Percentiles rank a stretch among this genome's conserved stretches.
Evolutionary conservation across 2,888 invertebrate species (phyloP).

Genomic region (Stegophylla sp.): DNA sequence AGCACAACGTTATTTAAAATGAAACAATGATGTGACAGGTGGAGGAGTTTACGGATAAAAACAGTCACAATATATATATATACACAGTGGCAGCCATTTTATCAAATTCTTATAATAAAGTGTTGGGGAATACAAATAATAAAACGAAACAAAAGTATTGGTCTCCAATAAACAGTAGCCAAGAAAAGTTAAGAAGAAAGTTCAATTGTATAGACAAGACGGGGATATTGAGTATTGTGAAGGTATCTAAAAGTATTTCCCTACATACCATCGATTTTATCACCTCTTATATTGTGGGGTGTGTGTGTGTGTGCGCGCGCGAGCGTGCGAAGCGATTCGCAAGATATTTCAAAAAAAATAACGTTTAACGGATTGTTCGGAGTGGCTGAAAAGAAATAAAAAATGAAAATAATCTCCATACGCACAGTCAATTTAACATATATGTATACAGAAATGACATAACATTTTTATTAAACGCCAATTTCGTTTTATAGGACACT

Average conservation of each 20-base stretch:
- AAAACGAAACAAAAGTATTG: slow-evolving; percentile 39
- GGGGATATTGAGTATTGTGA: slow-evolving; percentile 27
- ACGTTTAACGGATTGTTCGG: slow-evolving; percentile 30
- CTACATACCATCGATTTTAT: slow-evolving; percentile 45
- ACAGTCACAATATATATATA: slow-evolving; percentile 8
- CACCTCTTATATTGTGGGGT: neutral
- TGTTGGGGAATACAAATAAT: slow-evolving; percentile 30
- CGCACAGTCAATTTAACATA: slow-evolving; percentile 36
- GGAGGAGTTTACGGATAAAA: neutral
- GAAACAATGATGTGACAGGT: neutral
- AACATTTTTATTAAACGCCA: slow-evolving; percentile 34
- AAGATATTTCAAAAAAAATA: slow-evolving; percentile 41
- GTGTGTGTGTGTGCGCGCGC: too few relatives aligned
- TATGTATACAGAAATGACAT: slow-evolving; percentile 1
- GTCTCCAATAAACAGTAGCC: neutral
- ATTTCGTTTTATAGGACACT: slow-evolving; percentile 40
- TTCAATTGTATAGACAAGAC: slow-evolving; percentile 47
- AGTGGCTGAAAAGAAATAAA: slow-evolving; percentile 27
- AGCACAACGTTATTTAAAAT: slow-evolving; percentile 22
- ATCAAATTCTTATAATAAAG: slow-evolving; percentile 36
- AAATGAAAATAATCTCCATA: slow-evolving; percentile 44
- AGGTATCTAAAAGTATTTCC: slow-evolving; percentile 37
- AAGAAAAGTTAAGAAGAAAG: slow-evolving; percentile 22
- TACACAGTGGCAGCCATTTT: neutral
- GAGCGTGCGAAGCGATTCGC: slow-evolving; percentile 11